Base-by-base conservation (phyloP, 2,113 vertebrate genomes). In the Spea bombifrons region DNA sequence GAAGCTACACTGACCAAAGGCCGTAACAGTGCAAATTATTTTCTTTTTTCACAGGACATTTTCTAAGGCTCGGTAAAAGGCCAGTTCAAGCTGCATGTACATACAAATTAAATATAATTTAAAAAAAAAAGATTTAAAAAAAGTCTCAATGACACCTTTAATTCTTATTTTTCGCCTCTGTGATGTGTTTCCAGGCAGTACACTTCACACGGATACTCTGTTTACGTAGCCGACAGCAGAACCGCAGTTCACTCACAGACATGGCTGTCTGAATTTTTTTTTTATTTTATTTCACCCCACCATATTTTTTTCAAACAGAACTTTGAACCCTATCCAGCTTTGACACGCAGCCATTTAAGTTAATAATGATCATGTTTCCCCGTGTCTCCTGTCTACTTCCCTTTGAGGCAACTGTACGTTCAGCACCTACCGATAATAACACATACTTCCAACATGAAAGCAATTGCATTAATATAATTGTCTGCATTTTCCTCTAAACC, bases 361-460 rank as follows among this genome's bases (percentile, higher is more conserved):
- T 93, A 95, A 94, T 93, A 94, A 92, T 91, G 90, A 93, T 94
- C 90, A 93, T 89, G 91, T 93, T 94, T 93, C 92, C 88, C 88
- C 88, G 88, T 89, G 90, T 94, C 92, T 94, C 89, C 88, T 90
- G 92, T 90, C 92, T 90, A 91, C 88, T 90, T 89, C 90, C 92
- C 90, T 93, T 86, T 88, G 89, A 93, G 91, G 92, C 92, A 91
- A 87, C 89, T 94, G 94, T 93, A 84, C 87, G 90, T 92, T 95
- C 95, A 95, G 95, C 94, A 93, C 84, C 86, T 87, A 49, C 85
- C 92, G 92, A 94, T 95, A 92, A 94, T 92, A 93, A 94, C 92
- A 91, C 90, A 92, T 91, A 92, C 93, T 91, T 91, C 90, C 92
- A 89, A 93, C 94, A 96, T 94, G 95, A 94, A 95, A 94, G 93